Evolutionary conservation across 1,140 invertebrate species (phyloP), one percentile per base, ranked within the genome.

Genomic region (Rhynchophorus ferrugineus): DNA sequence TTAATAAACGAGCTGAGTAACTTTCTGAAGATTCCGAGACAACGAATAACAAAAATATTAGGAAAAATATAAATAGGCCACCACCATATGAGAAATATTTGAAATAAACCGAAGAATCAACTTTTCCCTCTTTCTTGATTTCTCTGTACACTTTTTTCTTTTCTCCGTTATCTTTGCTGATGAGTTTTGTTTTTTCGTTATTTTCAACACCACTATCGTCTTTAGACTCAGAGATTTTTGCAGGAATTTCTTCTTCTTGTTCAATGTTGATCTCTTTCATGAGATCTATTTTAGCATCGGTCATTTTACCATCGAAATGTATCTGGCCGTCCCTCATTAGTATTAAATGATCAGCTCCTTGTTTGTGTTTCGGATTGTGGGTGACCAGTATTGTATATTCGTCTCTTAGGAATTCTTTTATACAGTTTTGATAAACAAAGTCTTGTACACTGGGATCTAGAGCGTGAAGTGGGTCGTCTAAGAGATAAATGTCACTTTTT

Each of bases 391-490:
- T 78, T 0, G 83, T 71, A 1, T 85, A 82, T 59, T 89, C 82
- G 17, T 78, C 72, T 19, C 78, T 76, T 50, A 92, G 71, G 63
- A 84, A 83, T 1, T 79, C 81, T 42, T 69, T 74, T 38, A 87
- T 81, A 55, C 82, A 84, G 44, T 86, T 75, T 45, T 85, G 78
- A 61, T 90, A 91, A 49, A 93, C 75, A 64, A 89, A 82, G 45
- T 82, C 79, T 11, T 87, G 85, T 0, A 90, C 89, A 54, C 84
- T 81, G 1, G 86, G 75, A 68, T 93, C 89, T 1, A 93, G 85
- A 1, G 89, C 85, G 54, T 85, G 87, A 11, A 92, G 67, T 2
- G 86, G 86, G 71, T 91, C 88, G 67, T 92, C 89, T 8, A 91
- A 67, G 0, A 91, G 69, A 61, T 88, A 91, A 33, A 91, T 79